A percentile compares a stretch with the other conserved stretches of the same genome.
phyloP scores from a whole-genome alignment of 1,140 invertebrate species.

The Euborellia annulipes region DNA sequence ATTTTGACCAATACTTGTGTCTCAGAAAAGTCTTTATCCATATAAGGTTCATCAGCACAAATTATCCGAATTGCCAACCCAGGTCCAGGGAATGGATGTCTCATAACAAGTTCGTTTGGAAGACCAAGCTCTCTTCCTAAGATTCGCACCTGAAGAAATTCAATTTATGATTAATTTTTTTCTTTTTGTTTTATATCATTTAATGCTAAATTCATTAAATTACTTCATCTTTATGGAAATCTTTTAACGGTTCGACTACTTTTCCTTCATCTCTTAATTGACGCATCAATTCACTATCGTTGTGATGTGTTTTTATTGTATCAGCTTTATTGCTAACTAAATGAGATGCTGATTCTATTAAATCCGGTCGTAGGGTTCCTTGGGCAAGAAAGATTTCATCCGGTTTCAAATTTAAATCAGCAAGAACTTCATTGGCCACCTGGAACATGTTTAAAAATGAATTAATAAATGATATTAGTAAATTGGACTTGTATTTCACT shows the following conservation, averaged over 20 bases:
- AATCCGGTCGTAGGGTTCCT: constrained; percentile 89
- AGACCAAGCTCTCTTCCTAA: constrained; percentile 81
- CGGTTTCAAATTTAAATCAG: constrained; percentile 63
- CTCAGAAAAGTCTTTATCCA: constrained; percentile 89
- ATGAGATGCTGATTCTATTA: constrained; percentile 91
- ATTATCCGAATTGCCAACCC: constrained; percentile 90
- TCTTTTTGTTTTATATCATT: too few species aligned
- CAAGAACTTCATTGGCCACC: constrained; percentile 68
- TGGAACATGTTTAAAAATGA: constrained; percentile 10
- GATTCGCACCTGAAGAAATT: constrained; percentile 30
- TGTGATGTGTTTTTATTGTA: constrained; percentile 99
- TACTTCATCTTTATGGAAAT: constrained; percentile 99
- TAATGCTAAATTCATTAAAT: too few species aligned
- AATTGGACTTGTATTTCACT: too few species aligned
- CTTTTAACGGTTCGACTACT: constrained; percentile 94
- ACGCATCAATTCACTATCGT: constrained; percentile 92
- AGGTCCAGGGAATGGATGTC: constrained; percentile 95
- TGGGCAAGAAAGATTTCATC: constrained; percentile 77
- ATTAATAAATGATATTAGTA: too few species aligned
- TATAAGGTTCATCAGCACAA: constrained; percentile 91
- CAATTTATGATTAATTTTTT: too few species aligned
- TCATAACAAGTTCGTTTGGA: constrained; percentile 67
- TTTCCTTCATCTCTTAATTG: constrained; percentile 66
- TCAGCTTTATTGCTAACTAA: constrained; percentile 75
- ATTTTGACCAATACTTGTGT: constrained; percentile 88